Base-by-base conservation (phyloP, 2,797 vertebrate species). In the Enteromius paludinosus region DNA sequence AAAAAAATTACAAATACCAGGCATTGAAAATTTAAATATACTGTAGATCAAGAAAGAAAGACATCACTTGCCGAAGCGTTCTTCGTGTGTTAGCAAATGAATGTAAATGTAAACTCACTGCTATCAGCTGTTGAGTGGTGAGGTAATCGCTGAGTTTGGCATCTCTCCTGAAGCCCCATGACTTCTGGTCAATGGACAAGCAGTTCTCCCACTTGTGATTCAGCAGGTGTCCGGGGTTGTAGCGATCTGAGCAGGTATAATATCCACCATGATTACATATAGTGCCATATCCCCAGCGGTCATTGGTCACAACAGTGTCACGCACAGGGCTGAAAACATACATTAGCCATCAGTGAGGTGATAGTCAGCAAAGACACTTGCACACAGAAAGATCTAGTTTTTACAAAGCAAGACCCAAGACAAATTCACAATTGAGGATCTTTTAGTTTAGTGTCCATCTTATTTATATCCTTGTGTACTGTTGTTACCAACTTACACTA, bases 131-230 rank as follows among this genome's bases (percentile, higher is more conserved):
- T 91, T 97, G 90, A 2, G 94, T 93, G 14, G 91, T 85, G 69
- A 99, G 93, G 88, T 96, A 97, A 87, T 99, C 97, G 0, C 75
- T 80, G 5, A 99, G 94, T 5, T 73, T 87, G 10, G 97, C 96
- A 0, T 99, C 91, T 80, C 97, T 95, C 83, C 98, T 93, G 90
- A 95, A 99, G 3, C 97, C 96, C 97, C 98, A 99, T 0, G 98
- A 99, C 64, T 78, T 65, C 61, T 83, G 92, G 94, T 99, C 98
- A n/a, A 98, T 95, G 73, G 95, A 95, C 96, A 99, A 96, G 89
- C 98, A 99, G 94, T 97, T 98, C 88, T 99, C 98, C 98, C 98
- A 99, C 81, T 99, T 99, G 91, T 92, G 97, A 7, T 93, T 90
- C 87, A 98, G 87, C 87, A 98, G 95, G 85, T 96, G 96, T 64